Evolutionary conservation across 2,113 vertebrate genomes (phyloP), one percentile per base, ranked within the genome.

Genomic region (Conger conger): DNA sequence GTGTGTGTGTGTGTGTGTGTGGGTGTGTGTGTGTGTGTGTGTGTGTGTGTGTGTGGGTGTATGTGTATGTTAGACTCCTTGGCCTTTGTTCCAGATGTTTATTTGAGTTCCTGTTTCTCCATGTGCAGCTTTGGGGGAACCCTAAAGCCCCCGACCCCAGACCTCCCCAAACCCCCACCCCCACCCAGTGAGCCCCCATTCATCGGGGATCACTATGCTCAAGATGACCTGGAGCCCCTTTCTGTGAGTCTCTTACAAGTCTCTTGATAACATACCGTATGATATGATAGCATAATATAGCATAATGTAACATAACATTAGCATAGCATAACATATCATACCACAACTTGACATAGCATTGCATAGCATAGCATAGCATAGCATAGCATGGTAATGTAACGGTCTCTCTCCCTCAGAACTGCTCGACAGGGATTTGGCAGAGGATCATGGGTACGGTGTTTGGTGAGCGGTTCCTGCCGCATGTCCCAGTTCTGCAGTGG

Each of bases 401-500:
- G n/a, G n/a, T 7, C 13, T 38, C 20, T n/a, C 42, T 80, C n/a
- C 38, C 16, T 0, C 91, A 96, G 96, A 85, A 81, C 80, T 96
- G 96, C 82, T 60, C 90, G 0, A 86, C 86, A 1, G 50, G 86
- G 2, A 87, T 95, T n/a, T 87, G 82, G 2, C 77, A 50, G 20
- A 92, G 2, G 40, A 83, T 96, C 33, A 5, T 35, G 0, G 0
- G 80, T 20, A 90, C 87, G 0, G 86, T 79, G 0, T 95, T 94
- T 0, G 77, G 85, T 0, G 20, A 35, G 0, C 27, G 4, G 0
- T 96, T 93, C 79, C 87, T 94, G 88, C 53, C 38, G 0, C 63
- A 11, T 0, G 63, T 96, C 11, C 95, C 95, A 0, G 93, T 97
- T 38, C 90, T 97, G 80, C 96, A 96, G 88, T 94, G 94, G 94